Base-by-base conservation (phyloP, 2,113 vertebrate genomes). In the Emydocephalus ijimae region DNA sequence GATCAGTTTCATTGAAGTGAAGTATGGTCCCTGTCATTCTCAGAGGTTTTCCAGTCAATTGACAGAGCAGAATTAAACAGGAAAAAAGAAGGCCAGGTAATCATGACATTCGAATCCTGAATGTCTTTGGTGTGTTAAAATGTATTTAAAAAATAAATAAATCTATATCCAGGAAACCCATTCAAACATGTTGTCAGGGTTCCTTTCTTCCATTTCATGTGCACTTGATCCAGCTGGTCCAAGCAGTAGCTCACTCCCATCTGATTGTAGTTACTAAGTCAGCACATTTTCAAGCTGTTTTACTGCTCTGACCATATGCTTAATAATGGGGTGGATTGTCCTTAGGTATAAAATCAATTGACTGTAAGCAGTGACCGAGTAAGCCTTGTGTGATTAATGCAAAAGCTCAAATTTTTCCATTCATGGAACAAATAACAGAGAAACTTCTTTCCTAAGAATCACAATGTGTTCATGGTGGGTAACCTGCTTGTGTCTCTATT, bases 281-380 rank as follows among this genome's bases (percentile, higher is more conserved):
- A 90, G 43, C 54, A 81, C 56, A n/a, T n/a, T 64, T 89, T 45
- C 52, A 87, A 57, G 81, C 86, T 90, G 55, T 86, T 90, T 64
- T 90, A 61, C 45, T 52, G 74, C 5, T 48, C 92, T 90, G 15
- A 20, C 92, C 74, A 90, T 57, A 81, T 61, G 12, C 45, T 64
- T 29, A 43, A 29, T 64, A 92, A 48, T 87, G 48, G 45, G 43
- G n/a, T 54, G 88, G 96, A 92, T 96, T 92, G 10, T 91, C 96
- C 96, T 96, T 97, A 96, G 97, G 96, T 97, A 97, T 93, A 96
- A 97, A 98, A 97, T 97, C 96, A 97, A 97, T 97, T 96, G 97
- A 95, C 91, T 94, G 24, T 96, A 97, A 97, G 96, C 95, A 91
- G 95, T 92, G 95, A 96, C 95, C 96, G 96, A 96, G 95, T 96